Percentiles rank a stretch among this genome's conserved stretches.
These are phyloP conservation scores for Antechinus flavipes DNA, from an alignment of 2,113 vertebrate species.

Conservation along the genomic window DNA sequence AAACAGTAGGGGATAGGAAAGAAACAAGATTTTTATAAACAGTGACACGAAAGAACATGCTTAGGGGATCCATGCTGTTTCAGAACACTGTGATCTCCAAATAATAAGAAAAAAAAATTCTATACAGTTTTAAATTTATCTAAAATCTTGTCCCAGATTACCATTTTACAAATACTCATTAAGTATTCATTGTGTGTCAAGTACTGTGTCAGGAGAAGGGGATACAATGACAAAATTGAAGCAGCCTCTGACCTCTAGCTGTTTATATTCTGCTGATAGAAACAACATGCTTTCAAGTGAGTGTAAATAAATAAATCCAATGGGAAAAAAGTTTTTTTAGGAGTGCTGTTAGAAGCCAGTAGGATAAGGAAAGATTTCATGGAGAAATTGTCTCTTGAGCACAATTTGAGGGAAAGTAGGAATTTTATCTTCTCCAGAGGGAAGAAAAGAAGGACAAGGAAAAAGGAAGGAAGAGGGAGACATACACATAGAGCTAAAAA, in stretches of 20 bases:
- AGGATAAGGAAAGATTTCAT: not conserved
- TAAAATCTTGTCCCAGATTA: not conserved
- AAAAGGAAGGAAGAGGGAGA: not conserved
- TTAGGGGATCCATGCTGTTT: not conserved
- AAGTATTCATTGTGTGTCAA: not conserved
- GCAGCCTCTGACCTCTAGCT: fast-evolving
- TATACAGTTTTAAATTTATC: not conserved
- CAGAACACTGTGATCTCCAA: too few relatives aligned
- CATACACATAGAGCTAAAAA: not conserved
- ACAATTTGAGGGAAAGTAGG: not conserved
- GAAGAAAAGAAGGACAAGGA: not conserved
- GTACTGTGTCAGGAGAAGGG: not conserved
- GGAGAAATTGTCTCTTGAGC: not conserved
- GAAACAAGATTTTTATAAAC: not conserved
- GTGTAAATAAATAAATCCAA: not conserved
- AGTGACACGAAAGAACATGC: not conserved
- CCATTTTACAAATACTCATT: not conserved
- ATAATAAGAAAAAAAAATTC: not conserved
- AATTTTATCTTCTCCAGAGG: not conserved
- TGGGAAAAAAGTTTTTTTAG: not conserved
- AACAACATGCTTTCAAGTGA: not conserved
- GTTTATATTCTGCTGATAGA: not conserved
- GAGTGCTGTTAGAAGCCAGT: not conserved
- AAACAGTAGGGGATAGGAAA: not conserved
- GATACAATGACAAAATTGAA: not conserved